Percentiles rank a stretch among this genome's conserved stretches.
Evolutionary conservation across 2,888 invertebrate genomes (phyloP).

Genomic region (Nephrotoma flavescens): DNA sequence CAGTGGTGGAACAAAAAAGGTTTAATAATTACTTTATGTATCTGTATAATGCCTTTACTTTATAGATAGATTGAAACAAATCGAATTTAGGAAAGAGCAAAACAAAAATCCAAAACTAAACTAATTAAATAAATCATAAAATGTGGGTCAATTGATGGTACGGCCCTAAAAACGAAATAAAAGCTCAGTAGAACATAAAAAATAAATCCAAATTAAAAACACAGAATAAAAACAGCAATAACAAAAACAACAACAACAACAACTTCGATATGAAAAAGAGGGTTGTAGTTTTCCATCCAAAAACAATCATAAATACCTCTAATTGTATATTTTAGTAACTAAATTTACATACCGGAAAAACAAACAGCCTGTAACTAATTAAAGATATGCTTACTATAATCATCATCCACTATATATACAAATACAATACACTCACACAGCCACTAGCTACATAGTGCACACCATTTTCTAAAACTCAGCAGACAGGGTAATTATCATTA

Average conservation of each 20-base stretch:
- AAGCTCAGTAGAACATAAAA: background rate
- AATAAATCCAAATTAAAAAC: background rate
- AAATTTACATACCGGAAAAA: conserved; percentile 14
- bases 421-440: background rate
- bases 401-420: background rate
- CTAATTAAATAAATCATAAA: background rate
- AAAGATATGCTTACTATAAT: conserved; percentile 10
- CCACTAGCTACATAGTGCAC: background rate
- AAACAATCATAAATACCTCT: background rate
- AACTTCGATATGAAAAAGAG: background rate
- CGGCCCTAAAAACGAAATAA: background rate
- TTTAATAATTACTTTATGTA: background rate
- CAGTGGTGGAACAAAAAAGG: background rate
- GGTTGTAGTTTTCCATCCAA: background rate
- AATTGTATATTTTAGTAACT: background rate
- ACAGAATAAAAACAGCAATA: background rate
- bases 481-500: background rate
- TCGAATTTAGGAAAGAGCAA: background rate
- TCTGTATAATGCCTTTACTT: background rate
- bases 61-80: background rate
- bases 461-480: background rate
- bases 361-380: conserved; percentile 16
- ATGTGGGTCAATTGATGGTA: background rate
- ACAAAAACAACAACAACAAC: background rate
- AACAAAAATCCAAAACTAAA: background rate